A percentile compares a stretch with the other conserved stretches of the same genome.
These are phyloP conservation scores for Sebastes cheni DNA, from an alignment of 2,797 vertebrate genomes.

Conservation along the genomic window DNA sequence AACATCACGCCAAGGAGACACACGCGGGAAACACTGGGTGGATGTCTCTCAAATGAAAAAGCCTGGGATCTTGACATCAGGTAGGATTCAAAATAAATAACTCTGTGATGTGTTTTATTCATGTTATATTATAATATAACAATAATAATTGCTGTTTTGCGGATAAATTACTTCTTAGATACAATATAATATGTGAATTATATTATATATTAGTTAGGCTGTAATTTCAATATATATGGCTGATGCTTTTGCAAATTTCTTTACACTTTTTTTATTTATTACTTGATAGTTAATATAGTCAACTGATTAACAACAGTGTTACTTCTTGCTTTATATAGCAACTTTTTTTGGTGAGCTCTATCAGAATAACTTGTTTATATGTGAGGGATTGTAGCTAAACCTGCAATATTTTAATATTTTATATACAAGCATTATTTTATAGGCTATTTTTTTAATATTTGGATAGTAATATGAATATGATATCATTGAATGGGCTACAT, in stretches of 20 bases:
- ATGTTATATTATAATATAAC: neutral
- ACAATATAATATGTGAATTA: neutral
- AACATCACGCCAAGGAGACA: neutral
- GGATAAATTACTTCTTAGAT: neutral
- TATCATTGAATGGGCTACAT: too few relatives aligned
- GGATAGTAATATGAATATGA: too few relatives aligned
- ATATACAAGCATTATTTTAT: too few relatives aligned
- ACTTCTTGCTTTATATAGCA: too few relatives aligned
- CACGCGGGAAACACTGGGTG: conserved; percentile 16
- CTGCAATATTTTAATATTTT: too few relatives aligned
- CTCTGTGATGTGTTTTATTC: neutral
- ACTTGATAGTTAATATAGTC: neutral
- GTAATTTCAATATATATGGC: neutral
- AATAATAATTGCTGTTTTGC: neutral
- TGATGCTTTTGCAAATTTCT: neutral
- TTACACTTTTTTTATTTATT: neutral
- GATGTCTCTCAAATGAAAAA: conserved; percentile 32
- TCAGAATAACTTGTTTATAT: too few relatives aligned
- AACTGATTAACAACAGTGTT: too few relatives aligned
- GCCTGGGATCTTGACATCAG: conserved; percentile 33
- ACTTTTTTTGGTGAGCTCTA: too few relatives aligned
- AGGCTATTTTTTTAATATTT: too few relatives aligned
- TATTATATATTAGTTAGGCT: neutral
- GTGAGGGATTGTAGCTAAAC: too few relatives aligned
- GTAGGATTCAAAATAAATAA: conserved; percentile 29